Evolutionary conservation across 2,113 vertebrate genomes (phyloP).

Genomic region (Eidolon helvum): DNA sequence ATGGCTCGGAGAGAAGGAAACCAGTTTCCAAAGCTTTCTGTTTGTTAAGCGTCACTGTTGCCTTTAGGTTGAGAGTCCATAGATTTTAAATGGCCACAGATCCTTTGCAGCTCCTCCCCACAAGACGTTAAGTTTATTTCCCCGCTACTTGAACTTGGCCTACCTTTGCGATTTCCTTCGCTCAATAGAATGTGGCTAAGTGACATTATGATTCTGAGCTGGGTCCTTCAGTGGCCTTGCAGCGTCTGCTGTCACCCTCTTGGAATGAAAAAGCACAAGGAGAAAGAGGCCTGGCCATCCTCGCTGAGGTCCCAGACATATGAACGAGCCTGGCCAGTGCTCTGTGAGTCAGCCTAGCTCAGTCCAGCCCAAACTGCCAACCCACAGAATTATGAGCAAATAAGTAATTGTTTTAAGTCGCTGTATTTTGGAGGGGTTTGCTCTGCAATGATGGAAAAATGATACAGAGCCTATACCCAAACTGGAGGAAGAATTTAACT

Average conservation of each 20-base stretch:
- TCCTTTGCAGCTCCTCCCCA: not conserved
- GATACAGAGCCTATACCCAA: not conserved
- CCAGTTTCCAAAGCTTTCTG: not conserved
- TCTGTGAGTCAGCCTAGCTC: not conserved
- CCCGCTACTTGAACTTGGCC: not conserved
- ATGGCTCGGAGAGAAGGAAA: not conserved
- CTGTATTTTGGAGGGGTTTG: not conserved
- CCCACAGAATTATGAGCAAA: not conserved
- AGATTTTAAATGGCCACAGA: not conserved
- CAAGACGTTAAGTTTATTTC: not conserved
- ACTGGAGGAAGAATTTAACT: not conserved
- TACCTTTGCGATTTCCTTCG: not conserved
- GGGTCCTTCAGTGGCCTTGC: not conserved
- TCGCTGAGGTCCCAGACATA: not conserved
- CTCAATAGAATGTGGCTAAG: not conserved
- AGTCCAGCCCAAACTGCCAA: not conserved
- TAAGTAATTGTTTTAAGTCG: not conserved
- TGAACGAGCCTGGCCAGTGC: not conserved
- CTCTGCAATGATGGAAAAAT: slow-evolving; percentile 18
- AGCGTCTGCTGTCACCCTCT: not conserved
- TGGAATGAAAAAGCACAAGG: not conserved
- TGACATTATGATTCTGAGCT: not conserved
- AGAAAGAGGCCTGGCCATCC: not conserved
- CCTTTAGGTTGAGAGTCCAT: not conserved
- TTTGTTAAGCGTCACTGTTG: not conserved